Conservation (phyloP, 2,888 invertebrate genomes). For the Diaprepes abbreviatus region DNA sequence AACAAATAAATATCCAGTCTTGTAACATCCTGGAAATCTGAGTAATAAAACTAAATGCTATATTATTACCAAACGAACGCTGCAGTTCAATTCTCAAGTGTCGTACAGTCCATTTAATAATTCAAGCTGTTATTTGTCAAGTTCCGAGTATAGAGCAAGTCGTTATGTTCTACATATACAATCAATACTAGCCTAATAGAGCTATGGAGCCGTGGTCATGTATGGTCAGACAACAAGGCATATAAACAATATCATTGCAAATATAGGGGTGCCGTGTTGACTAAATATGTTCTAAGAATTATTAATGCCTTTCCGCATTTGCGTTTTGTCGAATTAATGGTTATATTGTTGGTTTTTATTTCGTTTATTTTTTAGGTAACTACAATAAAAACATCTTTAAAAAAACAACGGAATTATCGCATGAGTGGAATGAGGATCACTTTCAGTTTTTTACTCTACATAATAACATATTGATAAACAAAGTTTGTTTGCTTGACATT, state of each 20-base stretch:
- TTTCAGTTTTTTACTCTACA: no score
- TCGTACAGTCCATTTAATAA: constrained; percentile 12
- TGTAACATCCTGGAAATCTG: background rate
- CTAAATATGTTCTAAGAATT: background rate
- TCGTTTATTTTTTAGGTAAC: no score
- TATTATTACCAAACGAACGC: background rate
- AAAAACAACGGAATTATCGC: no score
- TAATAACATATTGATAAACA: no score
- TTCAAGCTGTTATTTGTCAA: constrained; percentile 26
- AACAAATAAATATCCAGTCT: no score
- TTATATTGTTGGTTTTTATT: no score
- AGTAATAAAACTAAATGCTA: background rate
- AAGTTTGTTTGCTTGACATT: no score
- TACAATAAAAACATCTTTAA: no score
- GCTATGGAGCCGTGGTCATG: background rate
- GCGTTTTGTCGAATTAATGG: background rate
- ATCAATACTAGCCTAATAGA: constrained; percentile 20
- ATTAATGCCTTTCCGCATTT: background rate
- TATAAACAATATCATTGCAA: constrained; percentile 23
- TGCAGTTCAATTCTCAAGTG: constrained; percentile 26
- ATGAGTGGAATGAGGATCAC: no score
- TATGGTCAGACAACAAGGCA: background rate
- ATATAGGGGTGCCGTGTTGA: background rate
- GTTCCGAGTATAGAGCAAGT: constrained; percentile 29
- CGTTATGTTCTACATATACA: constrained; percentile 23